A percentile compares a stretch with the other conserved stretches of the same genome.
These are phyloP conservation scores for Vespertilio murinus DNA, from an alignment of 2,797 vertebrate species.

Conservation along the genomic window DNA sequence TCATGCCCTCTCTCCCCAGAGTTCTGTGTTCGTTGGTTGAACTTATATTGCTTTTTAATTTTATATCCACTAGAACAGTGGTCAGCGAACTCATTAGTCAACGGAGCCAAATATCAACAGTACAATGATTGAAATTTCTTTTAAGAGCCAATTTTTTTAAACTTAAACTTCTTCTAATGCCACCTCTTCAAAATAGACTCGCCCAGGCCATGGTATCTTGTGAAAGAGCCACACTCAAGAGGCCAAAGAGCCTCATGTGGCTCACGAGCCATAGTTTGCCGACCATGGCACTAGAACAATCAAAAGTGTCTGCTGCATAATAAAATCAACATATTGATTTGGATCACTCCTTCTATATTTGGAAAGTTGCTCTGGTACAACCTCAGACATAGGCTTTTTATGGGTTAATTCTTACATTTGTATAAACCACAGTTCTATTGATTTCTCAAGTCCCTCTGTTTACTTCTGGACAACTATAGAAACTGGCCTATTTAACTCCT, in stretches of 20 bases:
- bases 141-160: too few relatives aligned
- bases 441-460: not conserved
- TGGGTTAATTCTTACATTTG: not conserved
- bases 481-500: not conserved
- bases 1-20: too few relatives aligned
- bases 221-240: too few relatives aligned
- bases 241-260: too few relatives aligned
- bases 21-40: too few relatives aligned
- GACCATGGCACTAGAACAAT: not conserved
- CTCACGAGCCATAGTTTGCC: too few relatives aligned
- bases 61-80: not conserved
- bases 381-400: not conserved
- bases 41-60: not conserved
- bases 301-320: not conserved
- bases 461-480: not conserved
- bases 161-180: too few relatives aligned
- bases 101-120: too few relatives aligned
- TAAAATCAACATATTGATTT: not conserved
- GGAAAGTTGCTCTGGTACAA: not conserved
- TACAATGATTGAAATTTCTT: too few relatives aligned
- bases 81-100: too few relatives aligned
- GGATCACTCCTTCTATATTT: not conserved
- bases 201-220: too few relatives aligned
- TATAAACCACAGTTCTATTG: not conserved
- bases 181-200: too few relatives aligned